Evolutionary conservation across 2,113 vertebrate species (phyloP), one percentile per base, ranked within the genome.

Genomic region (Tachysurus fulvidraco): DNA sequence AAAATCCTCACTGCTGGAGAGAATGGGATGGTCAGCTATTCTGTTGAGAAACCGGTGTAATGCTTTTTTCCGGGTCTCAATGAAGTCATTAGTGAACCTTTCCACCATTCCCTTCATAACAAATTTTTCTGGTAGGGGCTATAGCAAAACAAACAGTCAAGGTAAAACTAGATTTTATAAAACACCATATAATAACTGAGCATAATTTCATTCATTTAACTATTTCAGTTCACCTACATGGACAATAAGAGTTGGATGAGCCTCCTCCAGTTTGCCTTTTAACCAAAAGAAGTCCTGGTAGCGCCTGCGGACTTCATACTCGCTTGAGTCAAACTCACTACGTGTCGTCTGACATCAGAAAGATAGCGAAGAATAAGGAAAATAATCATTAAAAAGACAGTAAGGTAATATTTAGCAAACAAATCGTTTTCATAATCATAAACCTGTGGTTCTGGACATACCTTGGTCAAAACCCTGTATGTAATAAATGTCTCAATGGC

Each of bases 281-380:
- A 99, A 92, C 98, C 98, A 99, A 16, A 98, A 90, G 91, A 99
- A 99, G 94, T 99, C 98, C 93, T 99, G 98, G 76, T 99, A 99
- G 0, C 98, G 96, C 59, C 98, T 95, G 81, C 93, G 94, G 41
- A 99, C 98, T 93, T 98, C 97, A 79, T 96, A 98, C 92, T 99
- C 97, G 85, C 97, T 96, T 81, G 96, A 97, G 92, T 99, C 97
- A 92, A 98, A 99, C 87, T 99, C 97, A 84, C 96, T 92, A 16
- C 98, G 96, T 12, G 97, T 97, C 10, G 98, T 99, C 98, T 99
- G 91, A 90, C 90, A 92, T 91, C 12, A 89, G 84, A 87, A 16
- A 92, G 13, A 85, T 28, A 3, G 28, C 79, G 4, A 81, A 30
- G 59, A 21, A 52, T 13, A 74, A 10, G 6, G 44, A 8, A 25